phyloP scores from a whole-genome alignment of 2,888 invertebrate genomes.

The Cephalotes varians region DNA sequence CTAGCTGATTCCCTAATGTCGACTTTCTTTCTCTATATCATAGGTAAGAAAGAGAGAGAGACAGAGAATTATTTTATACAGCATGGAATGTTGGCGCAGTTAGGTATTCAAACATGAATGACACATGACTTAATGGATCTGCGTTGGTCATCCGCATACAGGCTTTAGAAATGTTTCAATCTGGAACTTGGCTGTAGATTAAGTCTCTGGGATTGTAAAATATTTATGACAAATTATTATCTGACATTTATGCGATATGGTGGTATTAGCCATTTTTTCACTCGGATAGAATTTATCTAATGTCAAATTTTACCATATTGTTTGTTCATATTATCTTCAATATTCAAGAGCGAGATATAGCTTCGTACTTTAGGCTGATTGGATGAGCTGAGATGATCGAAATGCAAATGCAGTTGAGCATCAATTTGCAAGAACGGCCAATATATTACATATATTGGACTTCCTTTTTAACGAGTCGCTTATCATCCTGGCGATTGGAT shows the following conservation, averaged over 20 bases:
- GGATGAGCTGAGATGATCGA: neutral
- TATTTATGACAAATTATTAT: neutral
- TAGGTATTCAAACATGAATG: neutral
- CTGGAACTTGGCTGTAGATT: neutral
- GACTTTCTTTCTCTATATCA: neutral
- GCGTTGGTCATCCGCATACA: neutral
- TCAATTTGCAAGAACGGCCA: neutral
- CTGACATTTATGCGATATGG: neutral
- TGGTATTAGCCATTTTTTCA: neutral
- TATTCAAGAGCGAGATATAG: neutral
- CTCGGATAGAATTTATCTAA: neutral
- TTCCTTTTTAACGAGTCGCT: neutral
- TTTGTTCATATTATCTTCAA: neutral
- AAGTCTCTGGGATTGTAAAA: neutral
- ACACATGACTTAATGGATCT: neutral
- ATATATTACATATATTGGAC: neutral
- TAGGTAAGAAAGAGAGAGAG: neutral
- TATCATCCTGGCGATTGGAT: neutral
- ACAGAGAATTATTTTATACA: neutral
- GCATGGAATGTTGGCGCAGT: neutral
- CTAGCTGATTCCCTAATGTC: neutral
- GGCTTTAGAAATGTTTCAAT: neutral
- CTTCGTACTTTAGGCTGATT: neutral
- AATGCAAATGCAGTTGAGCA: neutral
- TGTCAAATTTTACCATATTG: neutral